Base-by-base conservation (phyloP, 1,140 invertebrate species). In the Mercenaria mercenaria region DNA sequence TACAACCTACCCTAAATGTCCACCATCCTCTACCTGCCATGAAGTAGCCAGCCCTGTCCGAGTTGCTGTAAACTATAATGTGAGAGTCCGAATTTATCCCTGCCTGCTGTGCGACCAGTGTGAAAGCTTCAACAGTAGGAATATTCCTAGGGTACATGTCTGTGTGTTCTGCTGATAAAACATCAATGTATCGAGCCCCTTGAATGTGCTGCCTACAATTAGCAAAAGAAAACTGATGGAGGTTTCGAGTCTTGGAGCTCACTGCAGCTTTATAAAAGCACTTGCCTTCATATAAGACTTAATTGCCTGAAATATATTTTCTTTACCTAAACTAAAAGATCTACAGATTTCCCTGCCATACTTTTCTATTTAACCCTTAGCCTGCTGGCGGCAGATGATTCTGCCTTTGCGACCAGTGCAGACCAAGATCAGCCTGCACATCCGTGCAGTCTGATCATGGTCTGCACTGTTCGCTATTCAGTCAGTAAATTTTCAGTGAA, bases 1-100 rank as follows among this genome's bases (percentile, higher is more conserved):
- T n/a, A n/a, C n/a, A n/a, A 41, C 34, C n/a, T 88, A 91, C 92
- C 69, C 79, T 89, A 34, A 93, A 93, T 23, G 88, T 84, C 92
- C 92, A 93, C 86, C 89, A 93, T 20, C 84, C 81, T 67, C 91
- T 32, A 13, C 89, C 88, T 39, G 91, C 69, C 6, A 90, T 41
- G 26, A 92, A 91, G 50, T 87, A 93, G 18, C 92, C 91, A 15
- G 87, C 80, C 23, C 81, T 84, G 37, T 92, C 92, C 2, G 82
- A 69, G 67, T 74, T 74, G 59, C 89, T 90, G 69, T 93, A 93
- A 0, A 92, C 32, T 23, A 93, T 76, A 23, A 93, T 52, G 56
- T 93, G 92, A 32, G 90, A 76, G 43, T 88, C 76, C 37, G 81
- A 50, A 29, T 47, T 67, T 29, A 92, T 56, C 6, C 92, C 92